Percentiles rank a stretch among this genome's conserved stretches.
Evolutionary conservation across 2,888 invertebrate genomes (phyloP).

Genomic region (Cacoxenus indagator): DNA sequence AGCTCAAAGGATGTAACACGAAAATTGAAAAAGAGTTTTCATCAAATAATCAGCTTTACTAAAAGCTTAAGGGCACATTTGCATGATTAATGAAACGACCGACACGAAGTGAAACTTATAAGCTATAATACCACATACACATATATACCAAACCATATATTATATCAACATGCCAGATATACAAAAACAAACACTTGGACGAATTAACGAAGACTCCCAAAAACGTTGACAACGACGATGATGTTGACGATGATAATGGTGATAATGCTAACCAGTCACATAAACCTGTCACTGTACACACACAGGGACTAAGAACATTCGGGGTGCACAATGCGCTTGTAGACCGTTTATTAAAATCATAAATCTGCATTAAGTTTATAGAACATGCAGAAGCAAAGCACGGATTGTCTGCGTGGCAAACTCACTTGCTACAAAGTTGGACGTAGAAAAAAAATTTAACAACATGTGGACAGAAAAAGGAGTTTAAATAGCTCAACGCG

Average conservation of each 20-base stretch:
- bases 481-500: background rate
- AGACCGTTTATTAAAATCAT: slow-evolving; percentile 54
- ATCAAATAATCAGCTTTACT: no score
- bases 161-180: background rate
- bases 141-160: background rate
- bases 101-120: no score
- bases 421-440: no score
- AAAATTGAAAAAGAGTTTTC: no score
- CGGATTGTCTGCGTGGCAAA: background rate
- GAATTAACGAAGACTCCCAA: background rate
- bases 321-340: background rate
- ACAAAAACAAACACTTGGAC: background rate
- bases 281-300: background rate
- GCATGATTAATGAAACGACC: no score
- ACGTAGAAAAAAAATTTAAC: background rate
- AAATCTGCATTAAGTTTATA: slow-evolving; percentile 54
- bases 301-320: no score
- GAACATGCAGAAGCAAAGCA: background rate
- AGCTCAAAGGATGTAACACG: no score
- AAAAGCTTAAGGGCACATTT: no score
- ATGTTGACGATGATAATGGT: background rate
- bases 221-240: background rate
- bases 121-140: background rate
- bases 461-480: background rate
- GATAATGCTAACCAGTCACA: background rate